Base-by-base conservation (phyloP, 2,797 vertebrate genomes). In the Cygnus olor region DNA sequence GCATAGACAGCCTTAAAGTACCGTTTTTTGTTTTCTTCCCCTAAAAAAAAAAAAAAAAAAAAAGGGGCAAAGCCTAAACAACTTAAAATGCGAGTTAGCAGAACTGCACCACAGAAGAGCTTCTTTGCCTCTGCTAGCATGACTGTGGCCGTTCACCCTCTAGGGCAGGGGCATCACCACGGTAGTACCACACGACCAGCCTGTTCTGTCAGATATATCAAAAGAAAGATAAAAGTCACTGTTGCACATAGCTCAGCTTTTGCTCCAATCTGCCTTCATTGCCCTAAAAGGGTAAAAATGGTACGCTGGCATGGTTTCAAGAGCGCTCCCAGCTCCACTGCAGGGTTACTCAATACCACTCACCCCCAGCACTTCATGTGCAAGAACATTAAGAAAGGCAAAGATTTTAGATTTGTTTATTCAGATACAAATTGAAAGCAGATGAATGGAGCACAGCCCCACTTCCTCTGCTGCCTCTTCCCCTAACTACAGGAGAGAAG, bases 371-470 rank as follows among this genome's bases (percentile, higher is more conserved):
- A 11, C 1, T 1, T 0, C 30, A 11, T 0, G 1, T 36, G 68
- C 65, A 89, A 73, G 89, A 89, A 90, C 61, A 32, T 14, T 2
- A 36, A 45, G 64, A 72, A 83, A 95, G 82, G 81, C 27, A 51
- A 94, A 92, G 80, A 54, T 72, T 97, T 96, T 79, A 92, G 18
- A 94, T 90, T 80, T 91, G 78, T 97, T 97, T 97, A 97, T 97
- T 97, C 93, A 95, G 95, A 95, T 97, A 97, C 80, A 97, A 97
- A 97, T 96, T 91, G 93, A 97, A 95, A 97, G 97, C 97, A 94
- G 96, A 95, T 95, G 94, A 94, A 96, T 79, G 96, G 91, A 95
- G 88, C 95, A 96, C 85, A 95, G 91, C 94, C 97, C 85, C 84
- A 94, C 88, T 96, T 96, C 93, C 44, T 96, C 97, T 95, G 90